phyloP scores from a whole-genome alignment of 1,140 invertebrate genomes.

The Belonocnema kinseyi region DNA sequence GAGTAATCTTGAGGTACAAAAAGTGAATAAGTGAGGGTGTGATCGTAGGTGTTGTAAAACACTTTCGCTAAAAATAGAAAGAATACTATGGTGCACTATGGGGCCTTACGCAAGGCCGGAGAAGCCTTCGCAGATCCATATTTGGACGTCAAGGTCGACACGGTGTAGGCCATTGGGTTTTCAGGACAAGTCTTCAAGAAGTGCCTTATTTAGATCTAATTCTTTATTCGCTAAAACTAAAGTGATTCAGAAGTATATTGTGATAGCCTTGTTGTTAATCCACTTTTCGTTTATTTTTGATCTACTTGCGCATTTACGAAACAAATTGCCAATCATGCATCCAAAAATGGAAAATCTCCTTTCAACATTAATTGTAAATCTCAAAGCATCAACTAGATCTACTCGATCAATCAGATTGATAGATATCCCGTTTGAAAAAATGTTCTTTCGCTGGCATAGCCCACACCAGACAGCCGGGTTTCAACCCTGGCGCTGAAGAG shows the following conservation, averaged over 20 bases:
- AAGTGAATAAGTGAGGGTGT: too few relatives aligned
- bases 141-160: conserved; percentile 61
- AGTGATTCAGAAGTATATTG: conserved; percentile 44
- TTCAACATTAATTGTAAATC: too few relatives aligned
- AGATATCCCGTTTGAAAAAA: too few relatives aligned
- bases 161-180: conserved; percentile 63
- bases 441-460: too few relatives aligned
- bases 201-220: conserved; percentile 56
- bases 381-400: too few relatives aligned
- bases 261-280: conserved; percentile 55
- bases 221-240: conserved; percentile 47
- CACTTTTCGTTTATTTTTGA: conserved; percentile 53
- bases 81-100: conserved; percentile 50
- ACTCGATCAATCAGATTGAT: too few relatives aligned
- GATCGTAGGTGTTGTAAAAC: neutral
- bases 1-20: too few relatives aligned
- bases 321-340: too few relatives aligned
- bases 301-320: conserved; percentile 16
- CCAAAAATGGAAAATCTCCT: too few relatives aligned
- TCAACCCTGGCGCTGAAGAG: too few relatives aligned
- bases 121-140: conserved; percentile 60
- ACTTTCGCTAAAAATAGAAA: neutral
- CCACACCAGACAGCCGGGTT: too few relatives aligned
- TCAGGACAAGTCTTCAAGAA: conserved; percentile 57
- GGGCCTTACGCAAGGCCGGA: conserved; percentile 57